phyloP scores from a whole-genome alignment of 2,113 vertebrate species.

The Capricornis sumatraensis region DNA sequence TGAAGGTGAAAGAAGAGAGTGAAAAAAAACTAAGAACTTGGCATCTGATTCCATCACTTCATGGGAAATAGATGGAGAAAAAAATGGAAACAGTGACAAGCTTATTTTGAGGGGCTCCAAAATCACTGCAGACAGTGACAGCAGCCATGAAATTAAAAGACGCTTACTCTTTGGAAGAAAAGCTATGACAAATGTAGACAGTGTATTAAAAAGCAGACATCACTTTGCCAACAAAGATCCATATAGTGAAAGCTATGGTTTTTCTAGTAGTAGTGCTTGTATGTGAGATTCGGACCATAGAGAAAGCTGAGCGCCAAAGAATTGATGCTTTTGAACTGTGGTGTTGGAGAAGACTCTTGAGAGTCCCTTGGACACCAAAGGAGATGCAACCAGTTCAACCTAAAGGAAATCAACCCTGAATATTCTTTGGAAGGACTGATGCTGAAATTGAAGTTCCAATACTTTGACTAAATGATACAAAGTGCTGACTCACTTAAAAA shows the following conservation, averaged over 20 bases:
- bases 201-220: background rate
- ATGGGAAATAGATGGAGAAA: background rate
- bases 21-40: background rate
- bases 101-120: background rate
- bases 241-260: background rate
- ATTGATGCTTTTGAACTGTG: background rate
- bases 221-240: background rate
- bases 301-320: background rate
- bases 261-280: background rate
- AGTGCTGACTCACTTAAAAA: background rate
- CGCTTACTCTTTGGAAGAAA: background rate
- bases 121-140: background rate
- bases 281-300: background rate
- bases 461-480: background rate
- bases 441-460: background rate
- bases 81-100: background rate
- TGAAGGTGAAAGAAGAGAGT: background rate
- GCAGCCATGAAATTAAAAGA: background rate
- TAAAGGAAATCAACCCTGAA: background rate
- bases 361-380: background rate
- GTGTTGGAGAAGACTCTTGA: background rate
- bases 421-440: background rate
- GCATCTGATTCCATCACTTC: background rate
- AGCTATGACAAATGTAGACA: background rate
- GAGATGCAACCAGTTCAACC: background rate